Base-by-base conservation (phyloP, 2,888 invertebrate genomes). In the Heliconius hortense region DNA sequence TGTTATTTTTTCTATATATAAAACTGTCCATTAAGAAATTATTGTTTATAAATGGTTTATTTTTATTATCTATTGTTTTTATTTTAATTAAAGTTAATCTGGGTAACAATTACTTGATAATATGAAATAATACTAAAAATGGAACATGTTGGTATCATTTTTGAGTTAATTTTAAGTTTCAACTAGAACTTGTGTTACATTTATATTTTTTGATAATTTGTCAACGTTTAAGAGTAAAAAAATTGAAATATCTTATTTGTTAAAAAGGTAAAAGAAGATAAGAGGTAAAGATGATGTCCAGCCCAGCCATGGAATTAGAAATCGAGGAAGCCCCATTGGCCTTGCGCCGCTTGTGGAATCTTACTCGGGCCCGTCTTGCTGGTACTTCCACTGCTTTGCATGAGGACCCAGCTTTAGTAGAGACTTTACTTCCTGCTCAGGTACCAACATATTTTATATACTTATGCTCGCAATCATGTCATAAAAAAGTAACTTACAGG, bases 261-360 rank as follows among this genome's bases (percentile, higher is more conserved):
- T 59, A 69, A 4, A 66, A 78, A 76, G 62, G 70, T 67, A 68
- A 56, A 48, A 74, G 64, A 74, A 8, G 60, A 75, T 64, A 56
- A 15, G 60, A 69, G 53, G 13, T 13, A 64, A 91, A 89, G 83
- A 94, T 94, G 94, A 88, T 93, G 78, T 90, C 93, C 71, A 90
- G 87, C 82, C 89, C 90, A 53, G 86, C 89, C 21, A 95, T 95
- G 82, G 97, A 97, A 86, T 86, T 96, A 76, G 85, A 90, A 76
- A 83, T 86, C 28, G 91, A 96, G 80, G 93, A 93, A 83, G 88
- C 93, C n/a, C 94, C 94, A 0, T 81, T 91, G 81, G 93, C 92
- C 4, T 88, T 94, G 75, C 94, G 94, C 82, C 88, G 94, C 31
- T 86, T 94, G 43, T 94, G 94, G 94, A 93, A 90, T 80, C 81